These are phyloP conservation scores for Bombus superbus DNA, from an alignment of 1,140 invertebrate species.

Conservation along the genomic window DNA sequence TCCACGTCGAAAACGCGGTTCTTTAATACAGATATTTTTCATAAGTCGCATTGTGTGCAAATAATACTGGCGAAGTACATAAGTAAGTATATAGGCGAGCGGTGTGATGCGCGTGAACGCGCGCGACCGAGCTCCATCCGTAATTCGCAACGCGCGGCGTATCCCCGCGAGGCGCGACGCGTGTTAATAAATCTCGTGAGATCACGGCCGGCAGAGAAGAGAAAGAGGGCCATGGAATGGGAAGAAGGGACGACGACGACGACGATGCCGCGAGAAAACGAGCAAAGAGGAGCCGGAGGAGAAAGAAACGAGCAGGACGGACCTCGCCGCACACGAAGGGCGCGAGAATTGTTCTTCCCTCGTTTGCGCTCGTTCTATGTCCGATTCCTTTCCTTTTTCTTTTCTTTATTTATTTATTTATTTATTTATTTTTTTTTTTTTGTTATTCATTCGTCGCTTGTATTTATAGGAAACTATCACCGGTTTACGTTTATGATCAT, in stretches of 20 bases:
- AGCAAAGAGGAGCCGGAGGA: neutral
- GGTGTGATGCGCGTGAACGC: neutral
- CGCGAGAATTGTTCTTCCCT: slow-evolving; percentile 34
- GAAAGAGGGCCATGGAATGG: neutral
- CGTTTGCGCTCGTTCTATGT: neutral
- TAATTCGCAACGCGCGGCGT: slow-evolving; percentile 48
- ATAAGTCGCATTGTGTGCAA: slow-evolving; percentile 55
- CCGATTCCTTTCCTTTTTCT: neutral
- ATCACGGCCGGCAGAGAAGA: neutral
- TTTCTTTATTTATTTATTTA: fast-evolving
- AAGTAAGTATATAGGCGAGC: neutral
- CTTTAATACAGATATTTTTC: slow-evolving; percentile 54
- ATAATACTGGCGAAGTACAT: neutral
- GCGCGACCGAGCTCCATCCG: slow-evolving; percentile 8
- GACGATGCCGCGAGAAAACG: slow-evolving; percentile 12
- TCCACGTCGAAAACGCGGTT: slow-evolving; percentile 43
- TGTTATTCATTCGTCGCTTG: too few relatives aligned
- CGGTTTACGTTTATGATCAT: too few relatives aligned
- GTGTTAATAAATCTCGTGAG: slow-evolving; percentile 51
- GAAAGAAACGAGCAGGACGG: slow-evolving; percentile 17
- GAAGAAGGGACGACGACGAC: neutral
- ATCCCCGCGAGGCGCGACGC: slow-evolving; percentile 46
- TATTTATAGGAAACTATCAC: fast-evolving
- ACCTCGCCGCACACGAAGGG: slow-evolving; percentile 12
- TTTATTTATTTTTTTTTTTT: too few relatives aligned